Conservation (phyloP, 1,140 invertebrate species). For the Eubasilissa regina region DNA sequence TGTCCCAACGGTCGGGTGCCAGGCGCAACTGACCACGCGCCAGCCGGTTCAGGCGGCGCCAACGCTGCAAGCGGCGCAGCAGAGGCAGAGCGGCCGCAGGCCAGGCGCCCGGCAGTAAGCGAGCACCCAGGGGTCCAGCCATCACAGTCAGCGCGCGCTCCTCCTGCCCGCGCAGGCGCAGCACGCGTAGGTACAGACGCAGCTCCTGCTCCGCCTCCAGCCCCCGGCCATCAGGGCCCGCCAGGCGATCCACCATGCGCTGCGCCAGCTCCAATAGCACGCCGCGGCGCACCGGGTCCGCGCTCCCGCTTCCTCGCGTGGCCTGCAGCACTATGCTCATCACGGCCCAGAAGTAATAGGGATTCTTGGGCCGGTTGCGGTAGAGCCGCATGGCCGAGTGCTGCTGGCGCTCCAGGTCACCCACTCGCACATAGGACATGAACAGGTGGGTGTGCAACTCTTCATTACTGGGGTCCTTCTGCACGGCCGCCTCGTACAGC, state of each 20-base stretch:
- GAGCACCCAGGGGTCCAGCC: conserved; percentile 80
- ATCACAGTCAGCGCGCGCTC: conserved; percentile 87
- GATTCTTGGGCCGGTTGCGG: conserved; percentile 93
- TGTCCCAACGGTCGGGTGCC: conserved; percentile 84
- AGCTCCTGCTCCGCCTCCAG: conserved; percentile 95
- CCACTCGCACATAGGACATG: conserved; percentile 94
- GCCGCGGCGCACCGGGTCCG: conserved; percentile 72
- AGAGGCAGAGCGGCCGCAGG: conserved; percentile 81
- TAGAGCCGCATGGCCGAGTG: conserved; percentile 90
- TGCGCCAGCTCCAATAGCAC: conserved; percentile 89
- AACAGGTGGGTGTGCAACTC: conserved; percentile 95
- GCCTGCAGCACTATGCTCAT: conserved; percentile 95
- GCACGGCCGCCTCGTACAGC: conserved; percentile 91
- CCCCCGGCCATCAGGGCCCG: conserved; percentile 82
- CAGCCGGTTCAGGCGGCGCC: conserved; percentile 80
- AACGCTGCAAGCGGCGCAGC: conserved; percentile 81
- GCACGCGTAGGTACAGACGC: conserved; percentile 91
- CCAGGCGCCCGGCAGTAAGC: conserved; percentile 75
- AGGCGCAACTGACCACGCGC: conserved; percentile 80
- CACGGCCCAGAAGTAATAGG: conserved; percentile 98
- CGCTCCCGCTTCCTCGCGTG: conserved; percentile 67
- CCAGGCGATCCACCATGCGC: conserved; percentile 89
- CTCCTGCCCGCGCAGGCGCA: conserved; percentile 89
- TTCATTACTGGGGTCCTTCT: conserved; percentile 90
- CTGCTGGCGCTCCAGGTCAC: conserved; percentile 94